phyloP scores from a whole-genome alignment of 2,888 invertebrate genomes.

The Adela reaumurella region DNA sequence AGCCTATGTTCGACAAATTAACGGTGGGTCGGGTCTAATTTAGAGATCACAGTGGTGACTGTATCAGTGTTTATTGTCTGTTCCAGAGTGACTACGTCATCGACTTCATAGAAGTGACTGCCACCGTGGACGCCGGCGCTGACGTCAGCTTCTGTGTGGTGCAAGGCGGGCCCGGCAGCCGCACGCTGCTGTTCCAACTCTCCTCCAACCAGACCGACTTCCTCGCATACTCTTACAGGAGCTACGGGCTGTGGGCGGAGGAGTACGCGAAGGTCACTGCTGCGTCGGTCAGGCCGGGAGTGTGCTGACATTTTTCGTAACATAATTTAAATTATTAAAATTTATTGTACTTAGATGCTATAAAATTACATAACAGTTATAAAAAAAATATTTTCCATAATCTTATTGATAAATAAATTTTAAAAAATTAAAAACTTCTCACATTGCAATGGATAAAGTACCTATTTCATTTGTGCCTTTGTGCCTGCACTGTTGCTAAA shows the following conservation, averaged over 20 bases:
- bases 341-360: too few relatives aligned
- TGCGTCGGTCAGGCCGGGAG: slow-evolving; percentile 1
- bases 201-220: slow-evolving; percentile 41
- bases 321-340: too few relatives aligned
- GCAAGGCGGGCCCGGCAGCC: slow-evolving; percentile 30
- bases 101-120: slow-evolving; percentile 33
- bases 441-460: too few relatives aligned
- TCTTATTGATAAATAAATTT: too few relatives aligned
- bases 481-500: too few relatives aligned
- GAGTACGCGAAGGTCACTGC: slow-evolving; percentile 43
- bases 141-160: slow-evolving; percentile 30
- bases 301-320: neutral
- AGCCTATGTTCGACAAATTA: too few relatives aligned
- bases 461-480: too few relatives aligned
- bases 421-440: too few relatives aligned
- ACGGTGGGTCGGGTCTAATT: too few relatives aligned
- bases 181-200: slow-evolving; percentile 33
- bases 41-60: too few relatives aligned
- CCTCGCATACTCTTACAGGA: slow-evolving; percentile 31
- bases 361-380: too few relatives aligned
- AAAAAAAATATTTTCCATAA: too few relatives aligned
- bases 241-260: slow-evolving; percentile 37
- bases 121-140: slow-evolving; percentile 25
- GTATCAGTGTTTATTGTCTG: neutral
- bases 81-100: slow-evolving; percentile 36